A percentile compares a stretch with the other conserved stretches of the same genome.
Conservation (phyloP, 2,888 invertebrate genomes). For the Hymenopus coronatus region DNA sequence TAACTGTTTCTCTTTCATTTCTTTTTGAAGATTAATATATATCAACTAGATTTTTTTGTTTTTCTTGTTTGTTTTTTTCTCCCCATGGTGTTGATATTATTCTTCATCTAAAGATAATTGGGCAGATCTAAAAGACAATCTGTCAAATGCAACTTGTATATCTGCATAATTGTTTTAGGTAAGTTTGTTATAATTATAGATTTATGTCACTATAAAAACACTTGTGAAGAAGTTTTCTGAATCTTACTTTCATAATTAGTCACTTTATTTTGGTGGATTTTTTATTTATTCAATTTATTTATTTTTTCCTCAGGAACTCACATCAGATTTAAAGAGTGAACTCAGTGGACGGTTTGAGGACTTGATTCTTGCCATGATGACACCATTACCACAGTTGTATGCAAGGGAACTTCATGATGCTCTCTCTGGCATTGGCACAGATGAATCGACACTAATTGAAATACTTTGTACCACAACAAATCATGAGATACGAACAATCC, state of each 20-base stretch:
- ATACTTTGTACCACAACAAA: slow-evolving; percentile 86
- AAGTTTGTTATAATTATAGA: no score
- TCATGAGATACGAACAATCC: slow-evolving; percentile 75
- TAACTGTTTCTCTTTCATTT: no score
- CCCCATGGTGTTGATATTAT: no score
- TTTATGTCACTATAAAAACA: no score
- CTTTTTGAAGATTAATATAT: no score
- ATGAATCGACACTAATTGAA: slow-evolving; percentile 83
- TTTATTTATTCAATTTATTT: no score
- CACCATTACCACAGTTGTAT: slow-evolving; percentile 79
- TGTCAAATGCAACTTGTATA: no score
- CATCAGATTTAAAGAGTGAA: slow-evolving; percentile 84
- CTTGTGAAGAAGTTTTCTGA: neutral
- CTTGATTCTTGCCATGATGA: slow-evolving; percentile 77
- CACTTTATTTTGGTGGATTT: neutral
- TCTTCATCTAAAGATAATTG: no score
- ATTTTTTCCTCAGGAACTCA: slow-evolving; percentile 49
- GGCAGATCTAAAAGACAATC: no score
- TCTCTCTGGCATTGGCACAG: slow-evolving; percentile 78
- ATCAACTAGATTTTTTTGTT: no score
- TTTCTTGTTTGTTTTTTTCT: no score
- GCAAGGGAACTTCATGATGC: slow-evolving; percentile 81
- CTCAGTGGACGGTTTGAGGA: slow-evolving; percentile 86
- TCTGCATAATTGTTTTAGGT: no score
- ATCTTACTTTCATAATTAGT: neutral